Evolutionary conservation across 2,888 invertebrate species (phyloP), one percentile per base, ranked within the genome.

Genomic region (Agrotis segetum): DNA sequence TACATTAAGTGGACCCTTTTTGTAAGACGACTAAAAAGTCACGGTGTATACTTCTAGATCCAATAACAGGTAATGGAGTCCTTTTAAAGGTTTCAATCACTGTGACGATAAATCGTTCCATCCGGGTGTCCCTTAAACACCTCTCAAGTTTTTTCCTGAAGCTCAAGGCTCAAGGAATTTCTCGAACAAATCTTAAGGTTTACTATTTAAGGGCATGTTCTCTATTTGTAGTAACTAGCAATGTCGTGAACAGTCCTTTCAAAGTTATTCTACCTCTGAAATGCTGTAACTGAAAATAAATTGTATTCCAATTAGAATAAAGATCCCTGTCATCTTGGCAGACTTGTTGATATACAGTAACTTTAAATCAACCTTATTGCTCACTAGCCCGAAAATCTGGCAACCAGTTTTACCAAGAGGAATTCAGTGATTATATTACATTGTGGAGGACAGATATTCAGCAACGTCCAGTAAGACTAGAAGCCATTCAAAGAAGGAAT

Each of bases 151-250:
- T 16, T 67, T 59, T 67, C 55, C 44, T 62, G 53, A 55, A 55
- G 53, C 46, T 58, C 19, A 68, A 58, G 19, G 53, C 46, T 58
- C 19, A 68, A 62, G n/a, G 46, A 56, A 58, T 58, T 19, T 58
- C 46, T 58, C 2, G n/a, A 46, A 61, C 24, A 56, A 74, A 73
- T 49, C 34, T 21, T 50, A 17, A 61, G 56, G 61, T 67, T 58
- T 74, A 74, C 50, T 62, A 59, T 58, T 53, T n/a, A 5, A 44
- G 24, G 49, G 24, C 16, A 19, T 55, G 52, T 65, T 56, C 56
- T 64, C 34, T 53, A 77, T 77, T 46, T 55, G 50, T 56, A 58
- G 29, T 21, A 34, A 69, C 65, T 56, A 58, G 44, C 17, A 24
- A 62, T 62, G 61, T 50, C 52, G 13, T 62, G 58, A 61, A 16